phyloP scores from a whole-genome alignment of 1,140 invertebrate genomes.

The Potamilus streckersoni region DNA sequence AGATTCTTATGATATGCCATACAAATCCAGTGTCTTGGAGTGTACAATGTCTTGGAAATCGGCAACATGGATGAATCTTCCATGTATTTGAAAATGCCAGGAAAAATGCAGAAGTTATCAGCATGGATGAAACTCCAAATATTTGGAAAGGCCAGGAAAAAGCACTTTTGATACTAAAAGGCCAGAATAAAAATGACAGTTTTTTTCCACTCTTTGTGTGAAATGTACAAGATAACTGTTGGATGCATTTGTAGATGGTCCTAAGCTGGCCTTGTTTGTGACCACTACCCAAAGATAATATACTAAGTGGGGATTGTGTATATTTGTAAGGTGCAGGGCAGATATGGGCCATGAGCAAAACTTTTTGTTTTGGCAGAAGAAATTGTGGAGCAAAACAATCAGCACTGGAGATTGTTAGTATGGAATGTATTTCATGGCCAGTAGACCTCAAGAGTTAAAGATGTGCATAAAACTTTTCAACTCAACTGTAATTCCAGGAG shows the following conservation, averaged over 20 bases:
- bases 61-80: conserved; percentile 25
- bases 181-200: conserved; percentile 3
- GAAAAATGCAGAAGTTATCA: not conserved
- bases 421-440: conserved; percentile 15
- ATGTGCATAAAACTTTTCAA: conserved; percentile 5
- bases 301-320: conserved; percentile 9
- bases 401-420: not conserved
- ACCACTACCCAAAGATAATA: conserved; percentile 13
- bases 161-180: not conserved
- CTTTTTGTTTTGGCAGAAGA: conserved; percentile 14
- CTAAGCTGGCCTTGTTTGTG: conserved; percentile 12
- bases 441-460: conserved; percentile 1
- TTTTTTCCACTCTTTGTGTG: not conserved
- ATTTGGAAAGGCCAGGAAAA: conserved; percentile 20
- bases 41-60: not conserved
- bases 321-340: conserved; percentile 16
- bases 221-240: conserved; percentile 15
- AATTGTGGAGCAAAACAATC: conserved; percentile 3
- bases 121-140: conserved; percentile 25
- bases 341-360: conserved; percentile 20
- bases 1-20: conserved; percentile 6
- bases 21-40: not conserved
- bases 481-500: conserved; percentile 2
- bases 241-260: conserved; percentile 14
- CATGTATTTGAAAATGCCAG: conserved; percentile 21